Evolutionary conservation across 2,797 vertebrate species (phyloP).

Genomic region (Babyrousa celebensis): DNA sequence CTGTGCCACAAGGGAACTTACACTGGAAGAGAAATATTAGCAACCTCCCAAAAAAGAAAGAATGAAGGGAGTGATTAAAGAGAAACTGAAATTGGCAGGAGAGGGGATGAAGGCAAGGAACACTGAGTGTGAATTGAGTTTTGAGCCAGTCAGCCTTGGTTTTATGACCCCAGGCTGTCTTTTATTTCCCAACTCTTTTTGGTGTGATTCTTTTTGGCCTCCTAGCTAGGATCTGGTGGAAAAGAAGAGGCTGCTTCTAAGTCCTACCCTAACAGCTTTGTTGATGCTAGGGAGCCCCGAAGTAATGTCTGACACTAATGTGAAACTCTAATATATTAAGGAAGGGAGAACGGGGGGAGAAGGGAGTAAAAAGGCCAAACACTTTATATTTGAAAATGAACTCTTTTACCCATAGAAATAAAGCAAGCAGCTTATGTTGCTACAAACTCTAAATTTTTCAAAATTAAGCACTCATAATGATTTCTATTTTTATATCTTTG

Average conservation of each 20-base stretch:
- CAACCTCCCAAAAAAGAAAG: background rate
- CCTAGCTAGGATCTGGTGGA: background rate
- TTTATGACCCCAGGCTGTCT: background rate
- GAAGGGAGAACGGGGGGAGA: background rate
- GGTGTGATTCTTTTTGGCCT: background rate
- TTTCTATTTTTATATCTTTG: slow-evolving; percentile 67
- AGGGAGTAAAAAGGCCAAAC: background rate
- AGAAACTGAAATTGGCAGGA: background rate
- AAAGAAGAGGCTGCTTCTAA: background rate
- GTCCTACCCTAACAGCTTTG: background rate
- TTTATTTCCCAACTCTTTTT: background rate
- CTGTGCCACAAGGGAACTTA: too few relatives aligned
- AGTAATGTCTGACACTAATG: background rate
- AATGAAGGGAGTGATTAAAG: background rate
- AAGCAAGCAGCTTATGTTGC: slow-evolving; percentile 2
- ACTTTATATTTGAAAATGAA: background rate
- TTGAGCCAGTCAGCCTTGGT: background rate
- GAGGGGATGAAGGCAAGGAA: background rate
- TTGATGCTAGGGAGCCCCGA: background rate
- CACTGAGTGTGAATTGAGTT: background rate
- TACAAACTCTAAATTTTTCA: slow-evolving; percentile 24
- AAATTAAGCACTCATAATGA: background rate
- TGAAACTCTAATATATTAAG: background rate
- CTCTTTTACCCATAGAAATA: slow-evolving; percentile 39
- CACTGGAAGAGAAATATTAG: slow-evolving; percentile 28